These are phyloP conservation scores for Myotis findleyi DNA, from an alignment of 2,797 vertebrate genomes.

Conservation along the genomic window DNA sequence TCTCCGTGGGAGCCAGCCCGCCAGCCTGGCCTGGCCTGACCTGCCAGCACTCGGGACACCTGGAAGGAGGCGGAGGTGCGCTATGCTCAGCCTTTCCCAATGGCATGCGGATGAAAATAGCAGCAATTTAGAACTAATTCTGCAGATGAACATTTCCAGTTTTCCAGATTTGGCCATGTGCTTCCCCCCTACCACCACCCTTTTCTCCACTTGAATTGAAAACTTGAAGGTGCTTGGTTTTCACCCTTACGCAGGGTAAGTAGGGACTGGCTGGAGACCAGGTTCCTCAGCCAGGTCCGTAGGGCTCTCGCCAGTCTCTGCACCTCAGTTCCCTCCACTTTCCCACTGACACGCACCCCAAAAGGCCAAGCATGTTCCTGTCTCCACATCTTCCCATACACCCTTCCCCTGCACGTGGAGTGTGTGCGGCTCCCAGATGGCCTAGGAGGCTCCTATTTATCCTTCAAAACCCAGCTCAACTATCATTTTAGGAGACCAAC, in stretches of 20 bases:
- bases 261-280: neutral
- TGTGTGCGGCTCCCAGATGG: neutral
- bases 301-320: neutral
- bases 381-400: neutral
- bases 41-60: neutral
- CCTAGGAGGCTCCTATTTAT: neutral
- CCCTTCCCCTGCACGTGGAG: neutral
- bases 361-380: neutral
- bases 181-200: neutral
- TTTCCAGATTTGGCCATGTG: constrained; percentile 33
- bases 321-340: neutral
- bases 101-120: constrained; percentile 41
- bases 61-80: neutral
- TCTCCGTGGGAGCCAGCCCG: constrained; percentile 26
- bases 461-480: neutral
- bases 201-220: constrained; percentile 1
- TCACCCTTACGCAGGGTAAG: neutral
- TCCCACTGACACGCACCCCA: neutral
- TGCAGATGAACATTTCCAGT: constrained; percentile 41
- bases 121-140: constrained; percentile 63
- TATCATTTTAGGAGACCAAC: neutral
- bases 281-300: neutral
- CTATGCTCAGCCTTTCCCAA: constrained; percentile 28
- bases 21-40: neutral
- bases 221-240: neutral